Conservation (phyloP, 2,888 invertebrate species). For the Taphrorychus bicolor region DNA sequence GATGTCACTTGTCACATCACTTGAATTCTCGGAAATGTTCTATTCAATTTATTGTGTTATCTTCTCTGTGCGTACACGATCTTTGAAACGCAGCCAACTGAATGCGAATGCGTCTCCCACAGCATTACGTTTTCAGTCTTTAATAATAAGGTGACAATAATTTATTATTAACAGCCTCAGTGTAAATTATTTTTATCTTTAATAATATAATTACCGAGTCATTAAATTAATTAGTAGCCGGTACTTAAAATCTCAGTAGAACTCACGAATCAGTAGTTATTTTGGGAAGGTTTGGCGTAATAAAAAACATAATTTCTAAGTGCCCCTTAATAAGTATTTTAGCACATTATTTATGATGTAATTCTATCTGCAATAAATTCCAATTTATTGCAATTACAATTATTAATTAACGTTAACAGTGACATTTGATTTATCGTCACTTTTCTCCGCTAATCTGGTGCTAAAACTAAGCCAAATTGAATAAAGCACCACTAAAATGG, state of each 20-base stretch:
- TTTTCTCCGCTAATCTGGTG: slow-evolving; percentile 5
- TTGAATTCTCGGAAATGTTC: slow-evolving; percentile 26
- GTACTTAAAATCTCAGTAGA: not conserved
- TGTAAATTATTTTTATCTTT: not conserved
- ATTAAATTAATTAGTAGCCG: not conserved
- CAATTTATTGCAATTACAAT: not conserved
- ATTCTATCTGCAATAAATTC: not conserved
- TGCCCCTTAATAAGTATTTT: not conserved
- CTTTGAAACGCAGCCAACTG: slow-evolving; percentile 12
- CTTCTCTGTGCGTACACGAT: not conserved
- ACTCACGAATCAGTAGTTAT: not conserved
- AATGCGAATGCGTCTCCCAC: too few species aligned
- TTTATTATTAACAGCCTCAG: too few species aligned
- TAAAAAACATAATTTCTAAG: not conserved
- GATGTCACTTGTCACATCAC: slow-evolving; percentile 24
- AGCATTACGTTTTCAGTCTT: too few species aligned
- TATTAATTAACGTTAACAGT: not conserved
- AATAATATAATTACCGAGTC: not conserved
- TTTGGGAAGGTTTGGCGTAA: not conserved
- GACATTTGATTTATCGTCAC: not conserved
- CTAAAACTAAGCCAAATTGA: too few species aligned
- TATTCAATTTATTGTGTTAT: slow-evolving; percentile 8
- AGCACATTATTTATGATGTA: not conserved
- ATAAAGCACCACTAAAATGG: too few species aligned
- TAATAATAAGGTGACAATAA: too few species aligned